phyloP scores from a whole-genome alignment of 2,797 vertebrate species.

The Muraenolepis orangiensis region DNA sequence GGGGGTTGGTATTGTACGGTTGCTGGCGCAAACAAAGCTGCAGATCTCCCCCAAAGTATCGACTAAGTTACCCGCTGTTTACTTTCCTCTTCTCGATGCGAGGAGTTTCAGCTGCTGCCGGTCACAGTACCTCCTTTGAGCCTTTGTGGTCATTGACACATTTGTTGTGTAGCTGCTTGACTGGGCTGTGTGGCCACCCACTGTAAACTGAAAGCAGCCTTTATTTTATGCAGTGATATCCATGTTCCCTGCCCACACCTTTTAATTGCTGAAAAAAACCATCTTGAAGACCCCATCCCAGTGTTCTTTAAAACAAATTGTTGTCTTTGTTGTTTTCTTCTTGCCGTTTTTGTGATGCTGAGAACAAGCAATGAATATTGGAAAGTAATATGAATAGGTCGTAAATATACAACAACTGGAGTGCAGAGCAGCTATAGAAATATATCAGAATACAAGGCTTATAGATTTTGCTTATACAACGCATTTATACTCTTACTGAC shows the following conservation, averaged over 20 bases:
- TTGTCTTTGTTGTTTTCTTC: background rate
- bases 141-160: conserved; percentile 8
- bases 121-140: background rate
- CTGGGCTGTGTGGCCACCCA: background rate
- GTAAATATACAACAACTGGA: background rate
- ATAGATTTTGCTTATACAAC: background rate
- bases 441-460: background rate
- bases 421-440: background rate
- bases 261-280: background rate
- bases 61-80: background rate
- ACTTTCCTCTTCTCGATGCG: background rate
- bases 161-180: background rate
- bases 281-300: background rate
- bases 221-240: conserved; percentile 10
- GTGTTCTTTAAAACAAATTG: background rate
- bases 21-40: background rate
- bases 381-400: background rate
- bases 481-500: background rate
- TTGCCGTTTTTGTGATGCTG: background rate
- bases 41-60: background rate
- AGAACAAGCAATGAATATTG: background rate
- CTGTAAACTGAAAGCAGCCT: conserved; percentile 12
- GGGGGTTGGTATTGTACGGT: background rate
- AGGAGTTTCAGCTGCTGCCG: conserved; percentile 6
- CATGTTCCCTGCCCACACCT: background rate